Evolutionary conservation across 2,113 vertebrate genomes (phyloP).

Genomic region (Hassar affinis): DNA sequence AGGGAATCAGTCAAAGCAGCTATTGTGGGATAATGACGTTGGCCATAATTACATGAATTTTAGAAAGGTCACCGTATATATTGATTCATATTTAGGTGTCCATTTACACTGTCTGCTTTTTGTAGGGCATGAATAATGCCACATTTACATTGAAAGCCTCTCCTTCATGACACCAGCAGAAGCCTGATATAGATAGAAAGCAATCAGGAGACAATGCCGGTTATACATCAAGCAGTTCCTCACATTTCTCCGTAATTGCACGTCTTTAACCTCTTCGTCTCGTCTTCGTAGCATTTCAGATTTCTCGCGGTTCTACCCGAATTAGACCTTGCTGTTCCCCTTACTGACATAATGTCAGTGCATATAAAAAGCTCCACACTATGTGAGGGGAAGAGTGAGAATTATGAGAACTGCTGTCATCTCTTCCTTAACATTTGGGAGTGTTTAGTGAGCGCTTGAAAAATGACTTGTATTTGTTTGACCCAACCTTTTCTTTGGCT

Average conservation of each 20-base stretch:
- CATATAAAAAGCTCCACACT: constrained; percentile 39
- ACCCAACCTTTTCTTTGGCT: constrained; percentile 55
- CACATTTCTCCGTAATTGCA: neutral
- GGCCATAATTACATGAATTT: neutral
- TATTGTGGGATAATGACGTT: neutral
- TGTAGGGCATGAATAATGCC: neutral
- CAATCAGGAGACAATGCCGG: neutral
- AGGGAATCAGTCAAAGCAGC: constrained; percentile 2
- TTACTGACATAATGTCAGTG: constrained; percentile 58
- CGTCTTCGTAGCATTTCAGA: neutral
- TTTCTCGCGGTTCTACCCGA: neutral
- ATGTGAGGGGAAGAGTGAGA: constrained; percentile 46
- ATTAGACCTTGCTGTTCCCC: neutral
- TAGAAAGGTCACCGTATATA: neutral
- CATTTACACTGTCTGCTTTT: neutral
- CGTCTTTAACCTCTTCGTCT: neutral
- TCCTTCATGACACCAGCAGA: neutral
- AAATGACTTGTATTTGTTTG: constrained; percentile 67
- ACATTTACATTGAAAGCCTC: neutral
- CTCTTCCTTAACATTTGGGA: constrained; percentile 65
- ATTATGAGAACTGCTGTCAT: constrained; percentile 59
- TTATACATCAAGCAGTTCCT: neutral
- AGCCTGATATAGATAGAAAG: neutral
- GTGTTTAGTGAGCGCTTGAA: constrained; percentile 63
- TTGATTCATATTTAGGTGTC: neutral